phyloP scores from a whole-genome alignment of 1,140 invertebrate species.

The Drosophila ohnishii region DNA sequence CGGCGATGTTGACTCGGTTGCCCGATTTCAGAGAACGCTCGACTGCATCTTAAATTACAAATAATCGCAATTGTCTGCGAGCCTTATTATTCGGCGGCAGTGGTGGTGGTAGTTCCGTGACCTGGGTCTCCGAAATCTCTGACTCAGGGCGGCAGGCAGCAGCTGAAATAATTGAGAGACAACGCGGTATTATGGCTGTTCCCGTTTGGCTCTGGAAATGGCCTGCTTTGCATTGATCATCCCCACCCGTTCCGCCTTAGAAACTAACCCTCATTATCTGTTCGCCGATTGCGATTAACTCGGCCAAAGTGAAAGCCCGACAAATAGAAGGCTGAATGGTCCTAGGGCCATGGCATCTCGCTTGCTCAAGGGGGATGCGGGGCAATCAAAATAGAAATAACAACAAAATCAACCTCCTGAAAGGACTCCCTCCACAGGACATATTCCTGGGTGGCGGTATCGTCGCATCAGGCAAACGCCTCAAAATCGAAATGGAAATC shows the following conservation, averaged over 20 bases:
- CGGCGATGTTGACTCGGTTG: slow-evolving; percentile 58
- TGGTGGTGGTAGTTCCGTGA: slow-evolving; percentile 40
- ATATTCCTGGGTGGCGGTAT: slow-evolving; percentile 74
- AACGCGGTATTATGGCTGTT: slow-evolving; percentile 68
- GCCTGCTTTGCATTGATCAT: slow-evolving; percentile 61
- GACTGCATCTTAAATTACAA: slow-evolving; percentile 82
- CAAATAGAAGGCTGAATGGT: slow-evolving; percentile 54
- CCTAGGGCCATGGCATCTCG: slow-evolving; percentile 6
- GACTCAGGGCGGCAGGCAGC: slow-evolving; percentile 33
- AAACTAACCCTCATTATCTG: slow-evolving; percentile 71
- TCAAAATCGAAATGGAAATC: slow-evolving; percentile 82
- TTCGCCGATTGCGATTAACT: slow-evolving; percentile 72
- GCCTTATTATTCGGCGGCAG: slow-evolving; percentile 18
- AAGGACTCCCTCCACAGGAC: slow-evolving; percentile 24
- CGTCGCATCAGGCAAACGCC: slow-evolving; percentile 81
- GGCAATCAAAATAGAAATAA: slow-evolving; percentile 50
- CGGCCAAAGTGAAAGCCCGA: slow-evolving; percentile 70
- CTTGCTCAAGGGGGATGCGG: slow-evolving; percentile 10
- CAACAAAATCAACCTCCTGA: slow-evolving; percentile 42
- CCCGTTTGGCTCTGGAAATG: slow-evolving; percentile 20
- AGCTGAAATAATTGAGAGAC: slow-evolving; percentile 83
- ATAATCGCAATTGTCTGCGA: slow-evolving; percentile 79
- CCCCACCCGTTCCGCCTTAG: slow-evolving; percentile 25
- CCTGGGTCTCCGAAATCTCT: slow-evolving; percentile 9
- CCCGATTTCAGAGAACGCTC: slow-evolving; percentile 72